These are phyloP conservation scores for Ptilodon capucinus DNA, from an alignment of 2,888 invertebrate species.

Conservation along the genomic window DNA sequence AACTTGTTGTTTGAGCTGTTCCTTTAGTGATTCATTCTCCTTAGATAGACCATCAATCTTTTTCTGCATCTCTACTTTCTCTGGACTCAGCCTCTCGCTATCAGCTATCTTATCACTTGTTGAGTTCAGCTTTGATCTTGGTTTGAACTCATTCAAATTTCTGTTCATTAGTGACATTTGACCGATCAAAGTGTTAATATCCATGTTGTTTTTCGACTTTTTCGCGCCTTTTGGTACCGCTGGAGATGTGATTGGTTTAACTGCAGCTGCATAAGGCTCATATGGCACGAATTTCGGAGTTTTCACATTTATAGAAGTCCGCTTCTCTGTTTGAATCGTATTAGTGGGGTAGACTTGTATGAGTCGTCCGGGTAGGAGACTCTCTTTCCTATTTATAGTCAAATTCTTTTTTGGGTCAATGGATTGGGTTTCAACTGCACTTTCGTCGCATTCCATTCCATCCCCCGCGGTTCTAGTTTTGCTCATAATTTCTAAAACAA, in stretches of 20 bases:
- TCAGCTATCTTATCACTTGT: conserved; percentile 57
- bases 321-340: conserved; percentile 81
- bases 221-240: conserved; percentile 64
- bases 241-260: conserved; percentile 87
- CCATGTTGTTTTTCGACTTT: conserved; percentile 83
- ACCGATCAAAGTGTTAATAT: conserved; percentile 85
- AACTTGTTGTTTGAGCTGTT: conserved; percentile 92
- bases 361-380: conserved; percentile 51
- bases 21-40: conserved; percentile 88
- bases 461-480: conserved; percentile 87
- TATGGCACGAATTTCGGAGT: conserved; percentile 94
- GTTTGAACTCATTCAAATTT: conserved; percentile 83
- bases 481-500: conserved; percentile 61
- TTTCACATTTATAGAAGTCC: conserved; percentile 80
- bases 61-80: conserved; percentile 79
- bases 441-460: conserved; percentile 87
- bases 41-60: conserved; percentile 85
- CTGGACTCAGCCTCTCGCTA: conserved; percentile 49
- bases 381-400: conserved; percentile 43
- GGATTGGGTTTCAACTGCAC: conserved; percentile 45
- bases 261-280: conserved; percentile 93
- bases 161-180: conserved; percentile 88
- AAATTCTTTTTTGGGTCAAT: conserved; percentile 18
- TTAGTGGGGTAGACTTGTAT: conserved; percentile 83
- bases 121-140: conserved; percentile 63